Evolutionary conservation across 53 echinoderm and acorn worm genomes (phyloP).

Genomic region (Echinometra lucunter): DNA sequence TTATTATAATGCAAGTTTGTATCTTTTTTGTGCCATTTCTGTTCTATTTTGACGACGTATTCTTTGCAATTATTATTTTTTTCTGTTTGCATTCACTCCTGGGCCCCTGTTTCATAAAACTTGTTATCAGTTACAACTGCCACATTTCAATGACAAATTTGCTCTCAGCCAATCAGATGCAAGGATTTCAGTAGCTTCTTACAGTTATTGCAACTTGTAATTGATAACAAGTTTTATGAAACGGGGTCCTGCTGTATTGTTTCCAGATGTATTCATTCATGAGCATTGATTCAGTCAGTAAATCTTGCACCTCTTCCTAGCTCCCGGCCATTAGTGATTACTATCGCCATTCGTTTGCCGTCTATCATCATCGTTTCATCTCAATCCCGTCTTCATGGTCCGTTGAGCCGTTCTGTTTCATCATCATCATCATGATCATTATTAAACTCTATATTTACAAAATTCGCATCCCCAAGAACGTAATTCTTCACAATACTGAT

Average conservation of each 20-base stretch:
- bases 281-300: conserved; percentile 28
- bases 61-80: neutral
- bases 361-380: conserved; percentile 50
- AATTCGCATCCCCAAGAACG: conserved; percentile 1
- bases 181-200: no score
- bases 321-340: conserved; percentile 63
- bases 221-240: no score
- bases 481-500: conserved; percentile 17
- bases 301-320: conserved; percentile 61
- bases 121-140: no score
- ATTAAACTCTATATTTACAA: conserved; percentile 60
- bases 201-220: no score
- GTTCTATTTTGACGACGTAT: neutral
- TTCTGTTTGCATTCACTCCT: neutral
- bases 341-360: conserved; percentile 29
- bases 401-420: conserved; percentile 11
- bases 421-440: neutral
- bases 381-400: neutral
- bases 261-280: neutral
- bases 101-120: no score
- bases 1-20: neutral
- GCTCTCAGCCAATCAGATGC: no score
- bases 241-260: neutral
- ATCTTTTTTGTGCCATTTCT: neutral
- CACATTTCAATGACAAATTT: no score